These are phyloP conservation scores for Vicugna pacos DNA, from an alignment of 2,113 vertebrate genomes.

Conservation along the genomic window DNA sequence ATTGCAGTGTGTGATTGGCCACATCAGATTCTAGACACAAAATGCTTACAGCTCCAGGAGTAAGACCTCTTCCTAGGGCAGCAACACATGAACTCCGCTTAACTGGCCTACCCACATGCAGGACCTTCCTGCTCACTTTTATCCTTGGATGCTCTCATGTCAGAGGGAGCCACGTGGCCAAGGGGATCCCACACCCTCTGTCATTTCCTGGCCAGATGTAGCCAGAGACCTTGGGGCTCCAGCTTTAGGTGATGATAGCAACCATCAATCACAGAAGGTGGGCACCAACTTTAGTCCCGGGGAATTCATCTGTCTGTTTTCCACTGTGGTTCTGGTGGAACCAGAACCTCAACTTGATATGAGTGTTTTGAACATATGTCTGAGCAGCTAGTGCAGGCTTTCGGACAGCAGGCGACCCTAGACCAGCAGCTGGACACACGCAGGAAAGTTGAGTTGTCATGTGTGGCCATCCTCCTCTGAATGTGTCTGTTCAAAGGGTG, in stretches of 20 bases:
- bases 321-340: background rate
- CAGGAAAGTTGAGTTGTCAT: accelerated
- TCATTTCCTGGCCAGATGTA: background rate
- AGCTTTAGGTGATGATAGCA: background rate
- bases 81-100: too few relatives aligned
- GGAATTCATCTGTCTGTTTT: background rate
- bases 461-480: background rate
- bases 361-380: background rate
- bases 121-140: background rate
- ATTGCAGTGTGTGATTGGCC: background rate
- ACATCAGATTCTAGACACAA: background rate
- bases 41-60: background rate
- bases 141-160: background rate
- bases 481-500: background rate
- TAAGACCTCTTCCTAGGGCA: background rate
- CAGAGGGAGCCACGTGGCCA: background rate
- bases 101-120: background rate
- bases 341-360: background rate
- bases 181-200: background rate
- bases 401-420: background rate
- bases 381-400: background rate
- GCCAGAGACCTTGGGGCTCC: background rate
- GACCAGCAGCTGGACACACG: accelerated
- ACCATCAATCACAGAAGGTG: background rate
- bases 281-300: background rate